These are phyloP conservation scores for Pagetopsis macropterus DNA, from an alignment of 2,797 vertebrate genomes.

Conservation along the genomic window DNA sequence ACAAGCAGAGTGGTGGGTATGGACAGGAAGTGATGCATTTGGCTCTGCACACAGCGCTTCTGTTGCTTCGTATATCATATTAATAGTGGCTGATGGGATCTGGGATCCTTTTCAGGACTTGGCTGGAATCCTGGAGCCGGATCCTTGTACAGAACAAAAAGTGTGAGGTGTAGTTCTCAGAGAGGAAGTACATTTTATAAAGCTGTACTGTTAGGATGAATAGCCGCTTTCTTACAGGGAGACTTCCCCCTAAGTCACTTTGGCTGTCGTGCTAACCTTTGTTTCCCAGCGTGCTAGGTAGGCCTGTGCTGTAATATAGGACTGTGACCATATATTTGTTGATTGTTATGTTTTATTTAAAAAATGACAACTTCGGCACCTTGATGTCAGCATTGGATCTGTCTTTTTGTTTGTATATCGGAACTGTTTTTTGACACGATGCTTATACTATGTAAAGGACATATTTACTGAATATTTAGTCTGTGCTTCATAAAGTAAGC, in stretches of 20 bases:
- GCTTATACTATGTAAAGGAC: constrained; percentile 78
- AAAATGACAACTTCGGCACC: constrained; percentile 70
- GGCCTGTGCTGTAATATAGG: constrained; percentile 84
- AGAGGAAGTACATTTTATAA: constrained; percentile 79
- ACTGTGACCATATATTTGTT: constrained; percentile 76
- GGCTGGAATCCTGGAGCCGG: constrained; percentile 59
- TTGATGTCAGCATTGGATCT: constrained; percentile 73
- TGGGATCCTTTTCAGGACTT: constrained; percentile 53
- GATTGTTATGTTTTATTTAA: constrained; percentile 75
- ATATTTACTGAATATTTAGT: constrained; percentile 83
- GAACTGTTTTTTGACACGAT: constrained; percentile 74
- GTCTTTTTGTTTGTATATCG: constrained; percentile 76
- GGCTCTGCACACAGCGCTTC: constrained; percentile 43
- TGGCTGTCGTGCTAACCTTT: constrained; percentile 84
- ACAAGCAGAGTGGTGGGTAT: constrained; percentile 23
- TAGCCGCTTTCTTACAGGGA: constrained; percentile 80
- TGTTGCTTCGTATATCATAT: constrained; percentile 37
- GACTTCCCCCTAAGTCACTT: constrained; percentile 71
- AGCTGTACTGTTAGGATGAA: constrained; percentile 65
- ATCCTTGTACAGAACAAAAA: constrained; percentile 71
- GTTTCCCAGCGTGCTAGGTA: constrained; percentile 84
- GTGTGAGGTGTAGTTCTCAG: constrained; percentile 58
- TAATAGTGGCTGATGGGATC: constrained; percentile 42
- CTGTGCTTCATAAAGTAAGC: constrained; percentile 83
- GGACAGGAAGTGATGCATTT: constrained; percentile 29